Evolutionary conservation across 2,888 invertebrate genomes (phyloP), one percentile per base, ranked within the genome.

Genomic region (Catocala fraxini): DNA sequence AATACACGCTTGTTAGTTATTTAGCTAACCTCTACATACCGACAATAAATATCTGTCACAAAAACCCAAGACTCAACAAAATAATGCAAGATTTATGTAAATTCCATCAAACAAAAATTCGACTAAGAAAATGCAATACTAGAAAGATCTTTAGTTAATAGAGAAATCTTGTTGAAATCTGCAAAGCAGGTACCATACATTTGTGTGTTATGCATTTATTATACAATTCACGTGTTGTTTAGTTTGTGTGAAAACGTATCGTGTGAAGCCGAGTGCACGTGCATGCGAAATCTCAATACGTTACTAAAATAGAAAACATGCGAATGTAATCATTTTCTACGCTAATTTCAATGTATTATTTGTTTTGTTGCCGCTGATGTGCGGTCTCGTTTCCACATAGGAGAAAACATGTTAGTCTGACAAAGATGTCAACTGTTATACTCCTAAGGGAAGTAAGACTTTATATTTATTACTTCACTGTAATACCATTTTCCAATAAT

Each of bases 271-370:
- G n/a, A 68, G n/a, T 71, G 72, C 72, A 73, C 68, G 65, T 72
- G 68, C 68, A 45, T 60, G 59, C 42, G 59, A 59, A 63, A 47
- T 60, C 54, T 61, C 42, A 63, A 65, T 51, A 65, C 56, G 63
- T 58, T 52, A 65, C 60, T 65, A 68, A 73, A 73, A 75, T 73
- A 73, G 73, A 75, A 71, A 71, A 68, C 65, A 43, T 61, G 25
- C 47, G 41, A 49, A 68, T 58, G 61, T 65, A 58, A 51, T 58
- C 45, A 63, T 61, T 59, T 59, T 65, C 57, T 68, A 47, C 62
- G 58, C 58, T 60, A 25, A 48, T 66, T 61, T 59, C 47, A 48
- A 56, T 59, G 56, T 42, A 56, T 56, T 48, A 48, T 48, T 48
- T 48, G 56, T 56, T 56, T 48, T 48, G 56, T 45, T 48, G 41